Evolutionary conservation across 1,140 invertebrate genomes (phyloP).

Genomic region (Aphis craccivora): DNA sequence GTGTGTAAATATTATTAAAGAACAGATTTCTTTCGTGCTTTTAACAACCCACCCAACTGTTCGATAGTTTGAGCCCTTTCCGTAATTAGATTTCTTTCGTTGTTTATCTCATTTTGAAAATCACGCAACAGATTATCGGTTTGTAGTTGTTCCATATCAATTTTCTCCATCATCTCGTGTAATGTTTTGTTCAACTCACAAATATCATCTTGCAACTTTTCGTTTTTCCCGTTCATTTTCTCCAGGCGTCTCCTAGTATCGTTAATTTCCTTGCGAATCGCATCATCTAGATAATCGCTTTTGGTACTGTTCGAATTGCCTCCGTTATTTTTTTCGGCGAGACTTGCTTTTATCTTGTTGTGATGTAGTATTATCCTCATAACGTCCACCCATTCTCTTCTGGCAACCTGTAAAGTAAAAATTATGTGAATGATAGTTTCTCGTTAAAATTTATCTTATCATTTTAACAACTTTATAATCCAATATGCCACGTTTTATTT

Average conservation of each 20-base stretch:
- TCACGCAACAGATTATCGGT: background rate
- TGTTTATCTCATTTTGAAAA: background rate
- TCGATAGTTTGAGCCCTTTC: constrained; percentile 33
- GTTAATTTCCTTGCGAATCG: constrained; percentile 41
- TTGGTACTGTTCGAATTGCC: background rate
- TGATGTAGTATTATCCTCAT: constrained; percentile 19
- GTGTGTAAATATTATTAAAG: background rate
- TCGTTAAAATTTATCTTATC: too few species aligned
- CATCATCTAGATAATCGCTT: constrained; percentile 31
- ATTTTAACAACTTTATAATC: constrained; percentile 1
- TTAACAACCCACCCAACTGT: background rate
- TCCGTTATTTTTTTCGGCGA: background rate
- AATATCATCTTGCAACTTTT: constrained; percentile 45
- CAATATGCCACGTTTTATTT: constrained; percentile 1
- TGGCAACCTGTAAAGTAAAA: background rate
- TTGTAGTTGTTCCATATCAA: background rate
- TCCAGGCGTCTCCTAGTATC: constrained; percentile 38
- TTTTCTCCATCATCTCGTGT: constrained; percentile 25
- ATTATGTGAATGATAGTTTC: too few species aligned
- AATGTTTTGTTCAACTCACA: constrained; percentile 23
- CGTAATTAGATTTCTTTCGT: background rate
- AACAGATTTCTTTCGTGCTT: background rate
- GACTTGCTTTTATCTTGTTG: background rate
- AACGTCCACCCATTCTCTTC: constrained; percentile 35
- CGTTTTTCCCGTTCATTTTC: background rate